A percentile compares a stretch with the other conserved stretches of the same genome.
These are phyloP conservation scores for Synanthedon tipuliformis DNA, from an alignment of 2,888 invertebrate genomes.

Conservation along the genomic window DNA sequence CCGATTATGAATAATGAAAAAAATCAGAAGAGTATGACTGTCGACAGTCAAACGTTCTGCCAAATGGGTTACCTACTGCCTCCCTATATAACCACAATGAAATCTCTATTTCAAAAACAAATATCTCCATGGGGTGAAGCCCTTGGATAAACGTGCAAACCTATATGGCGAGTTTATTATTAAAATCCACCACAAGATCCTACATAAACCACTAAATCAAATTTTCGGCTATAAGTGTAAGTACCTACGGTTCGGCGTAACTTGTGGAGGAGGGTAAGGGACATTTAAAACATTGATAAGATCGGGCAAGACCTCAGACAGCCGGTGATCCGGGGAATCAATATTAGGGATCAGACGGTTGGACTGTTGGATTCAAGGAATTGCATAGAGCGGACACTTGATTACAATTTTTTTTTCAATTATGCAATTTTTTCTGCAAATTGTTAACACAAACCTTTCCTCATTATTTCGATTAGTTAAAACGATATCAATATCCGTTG, in stretches of 20 bases:
- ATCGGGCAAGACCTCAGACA: constrained; percentile 26
- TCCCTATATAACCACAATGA: too few species aligned
- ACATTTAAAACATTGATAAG: constrained; percentile 60
- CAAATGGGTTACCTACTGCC: too few species aligned
- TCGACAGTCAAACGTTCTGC: too few species aligned
- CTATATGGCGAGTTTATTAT: too few species aligned
- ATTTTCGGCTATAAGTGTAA: constrained; percentile 22
- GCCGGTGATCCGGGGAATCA: constrained; percentile 49
- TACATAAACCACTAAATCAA: constrained; percentile 25
- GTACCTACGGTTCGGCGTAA: neutral
- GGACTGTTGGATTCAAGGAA: constrained; percentile 11
- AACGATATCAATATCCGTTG: too few species aligned
- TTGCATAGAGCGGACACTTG: constrained; percentile 19
- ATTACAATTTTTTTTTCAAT: constrained; percentile 1
- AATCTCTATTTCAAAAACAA: too few species aligned
- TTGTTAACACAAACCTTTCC: too few species aligned
- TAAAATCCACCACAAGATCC: constrained; percentile 10
- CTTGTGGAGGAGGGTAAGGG: constrained; percentile 2
- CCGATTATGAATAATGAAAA: too few species aligned
- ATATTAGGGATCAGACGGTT: constrained; percentile 55
- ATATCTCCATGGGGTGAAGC: too few species aligned
- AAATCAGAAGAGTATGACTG: too few species aligned
- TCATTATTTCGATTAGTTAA: neutral
- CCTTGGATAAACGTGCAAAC: too few species aligned
- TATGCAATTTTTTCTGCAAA: too few species aligned